Conservation (phyloP, 2,888 invertebrate species). For the Drosophila fungiperda region DNA sequence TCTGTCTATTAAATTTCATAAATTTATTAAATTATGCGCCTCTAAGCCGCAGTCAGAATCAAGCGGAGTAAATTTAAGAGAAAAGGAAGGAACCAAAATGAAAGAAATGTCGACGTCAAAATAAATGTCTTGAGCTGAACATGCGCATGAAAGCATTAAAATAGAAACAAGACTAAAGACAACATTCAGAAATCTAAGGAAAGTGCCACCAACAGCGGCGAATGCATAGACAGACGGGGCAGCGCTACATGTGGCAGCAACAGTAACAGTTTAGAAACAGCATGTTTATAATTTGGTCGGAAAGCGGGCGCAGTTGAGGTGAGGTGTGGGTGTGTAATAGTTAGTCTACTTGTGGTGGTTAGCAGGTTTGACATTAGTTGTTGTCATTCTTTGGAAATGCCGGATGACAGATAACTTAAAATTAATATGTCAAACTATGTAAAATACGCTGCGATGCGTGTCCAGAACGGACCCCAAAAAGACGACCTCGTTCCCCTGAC, state of each 20-base stretch:
- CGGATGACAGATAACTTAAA: conserved; percentile 61
- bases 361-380: conserved; percentile 50
- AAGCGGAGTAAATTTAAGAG: conserved; percentile 45
- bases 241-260: conserved; percentile 60
- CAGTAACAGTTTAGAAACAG: conserved; percentile 29
- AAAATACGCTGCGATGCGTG: conserved; percentile 62
- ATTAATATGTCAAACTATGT: conserved; percentile 80
- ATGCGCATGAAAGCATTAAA: conserved; percentile 25
- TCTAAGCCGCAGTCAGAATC: conserved; percentile 31
- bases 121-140: conserved; percentile 43
- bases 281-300: conserved; percentile 8
- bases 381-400: conserved; percentile 58
- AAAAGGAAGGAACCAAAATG: conserved; percentile 45
- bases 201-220: conserved; percentile 75
- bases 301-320: neutral
- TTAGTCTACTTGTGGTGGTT: neutral
- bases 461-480: conserved; percentile 42
- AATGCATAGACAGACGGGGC: conserved; percentile 27
- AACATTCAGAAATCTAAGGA: conserved; percentile 18
- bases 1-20: conserved; percentile 78
- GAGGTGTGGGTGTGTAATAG: neutral
- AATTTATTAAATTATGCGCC: conserved; percentile 78
- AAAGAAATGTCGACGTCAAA: conserved; percentile 43
- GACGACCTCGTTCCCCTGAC: conserved; percentile 10
- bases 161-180: conserved; percentile 36